Evolutionary conservation across 2,888 invertebrate genomes (phyloP), one percentile per base, ranked within the genome.

Genomic region (Sphaerophoria rueppellii): DNA sequence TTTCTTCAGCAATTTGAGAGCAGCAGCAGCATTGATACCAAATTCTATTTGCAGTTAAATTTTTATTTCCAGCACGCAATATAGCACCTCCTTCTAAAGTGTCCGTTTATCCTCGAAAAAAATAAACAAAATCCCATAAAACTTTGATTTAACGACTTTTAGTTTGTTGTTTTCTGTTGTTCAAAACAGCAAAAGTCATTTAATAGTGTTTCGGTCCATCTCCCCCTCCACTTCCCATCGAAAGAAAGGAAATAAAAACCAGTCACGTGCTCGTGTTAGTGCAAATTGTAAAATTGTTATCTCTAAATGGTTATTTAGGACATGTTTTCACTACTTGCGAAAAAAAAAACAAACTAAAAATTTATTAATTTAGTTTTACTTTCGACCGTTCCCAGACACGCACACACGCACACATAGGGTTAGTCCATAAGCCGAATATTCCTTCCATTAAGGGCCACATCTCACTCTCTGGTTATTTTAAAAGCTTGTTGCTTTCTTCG

Each of bases 231-330:
- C 43, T 61, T 14, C 32, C 55, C n/a, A n/a, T n/a, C n/a, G n/a
- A 77, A 52, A 61, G 73, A 67, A 34, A 71, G 55, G 48, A 48
- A 55, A 80, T 80, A 76, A 79, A 79, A 9, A 55, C 9, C 79
- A 83, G 79, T 75, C 79, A 83, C 79, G 79, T 75, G 67, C 35
- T 48, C 34, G 35, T 71, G 57, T 70, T 46, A 79, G 75, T 75
- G 83, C 71, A 83, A 83, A 83, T 83, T 83, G 79, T 75, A 67
- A 73, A 82, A 74, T 74, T 74, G 58, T 71, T 79, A 65, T 70
- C 82, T 65, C 40, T 14, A 54, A 70, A 54, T 63, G 71, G 54
- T 65, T 71, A 71, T 54, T 71, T 75, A 75, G 79, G 71, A 79
- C 79, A 83, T 72, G 79, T 65, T 75, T 74, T 83, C 24, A 83